Percentiles rank a stretch among this genome's conserved stretches.
phyloP scores from a whole-genome alignment of 2,113 vertebrate species.

The Marmota flaviventris region DNA sequence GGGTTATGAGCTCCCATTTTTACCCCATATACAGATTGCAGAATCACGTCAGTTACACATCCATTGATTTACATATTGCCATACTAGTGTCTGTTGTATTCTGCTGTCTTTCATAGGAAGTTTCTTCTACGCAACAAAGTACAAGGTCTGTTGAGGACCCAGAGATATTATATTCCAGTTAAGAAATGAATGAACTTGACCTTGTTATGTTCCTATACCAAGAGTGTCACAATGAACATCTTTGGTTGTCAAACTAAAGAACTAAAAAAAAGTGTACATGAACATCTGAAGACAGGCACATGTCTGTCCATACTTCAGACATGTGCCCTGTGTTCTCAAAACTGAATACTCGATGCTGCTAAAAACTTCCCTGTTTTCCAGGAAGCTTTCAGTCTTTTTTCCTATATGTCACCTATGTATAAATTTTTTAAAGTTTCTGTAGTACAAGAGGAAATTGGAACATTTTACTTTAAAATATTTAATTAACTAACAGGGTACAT shows the following conservation, averaged over 20 bases:
- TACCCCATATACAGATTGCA: too few relatives aligned
- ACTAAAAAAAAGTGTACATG: background rate
- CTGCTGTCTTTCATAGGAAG: too few relatives aligned
- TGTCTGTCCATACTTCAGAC: rapidly evolving
- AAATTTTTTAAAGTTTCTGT: constrained; percentile 5
- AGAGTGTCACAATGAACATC: background rate
- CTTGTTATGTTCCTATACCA: rapidly evolving
- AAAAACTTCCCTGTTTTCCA: rapidly evolving
- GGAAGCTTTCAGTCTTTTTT: background rate
- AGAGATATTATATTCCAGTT: background rate
- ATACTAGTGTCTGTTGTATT: too few relatives aligned
- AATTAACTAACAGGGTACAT: background rate
- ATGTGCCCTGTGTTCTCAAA: rapidly evolving
- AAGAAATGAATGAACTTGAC: background rate
- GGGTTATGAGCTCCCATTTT: too few relatives aligned
- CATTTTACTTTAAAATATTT: background rate
- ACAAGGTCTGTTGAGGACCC: too few relatives aligned
- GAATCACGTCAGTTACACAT: too few relatives aligned
- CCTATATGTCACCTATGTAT: background rate
- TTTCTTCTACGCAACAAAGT: background rate
- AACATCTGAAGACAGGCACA: background rate
- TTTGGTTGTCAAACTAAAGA: background rate
- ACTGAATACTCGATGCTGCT: background rate
- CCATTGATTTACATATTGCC: too few relatives aligned
- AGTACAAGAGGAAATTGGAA: background rate